Evolutionary conservation across 53 echinoderm and acorn worm genomes (phyloP).

Genomic region (Echinarachnius parma): DNA sequence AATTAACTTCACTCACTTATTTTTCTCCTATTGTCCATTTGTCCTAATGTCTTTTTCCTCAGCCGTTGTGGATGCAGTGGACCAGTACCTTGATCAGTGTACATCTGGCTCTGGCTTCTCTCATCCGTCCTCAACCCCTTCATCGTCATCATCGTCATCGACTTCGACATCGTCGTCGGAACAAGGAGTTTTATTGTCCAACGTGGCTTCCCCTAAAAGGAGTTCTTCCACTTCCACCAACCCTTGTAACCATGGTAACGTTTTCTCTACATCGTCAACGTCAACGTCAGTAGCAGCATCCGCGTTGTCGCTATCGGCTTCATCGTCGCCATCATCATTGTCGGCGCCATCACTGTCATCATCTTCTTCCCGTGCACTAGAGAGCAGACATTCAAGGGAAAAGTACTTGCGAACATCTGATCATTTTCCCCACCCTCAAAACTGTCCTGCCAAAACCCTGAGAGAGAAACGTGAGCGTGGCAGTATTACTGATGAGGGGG

Average conservation of each 20-base stretch:
- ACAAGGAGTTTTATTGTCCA: too few relatives aligned
- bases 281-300: neutral
- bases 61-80: conserved; percentile 28
- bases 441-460: neutral
- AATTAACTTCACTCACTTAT: too few relatives aligned
- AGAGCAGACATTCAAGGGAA: neutral
- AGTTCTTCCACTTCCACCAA: too few relatives aligned
- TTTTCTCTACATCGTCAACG: neutral
- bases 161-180: too few relatives aligned
- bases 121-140: neutral
- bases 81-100: conserved; percentile 36
- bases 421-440: neutral
- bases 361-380: neutral
- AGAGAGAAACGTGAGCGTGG: too few relatives aligned
- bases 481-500: too few relatives aligned
- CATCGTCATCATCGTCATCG: conserved; percentile 5
- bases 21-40: too few relatives aligned
- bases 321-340: too few relatives aligned
- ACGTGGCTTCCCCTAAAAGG: too few relatives aligned
- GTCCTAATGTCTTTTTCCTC: too few relatives aligned
- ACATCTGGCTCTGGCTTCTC: conserved; percentile 9
- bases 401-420: too few relatives aligned
- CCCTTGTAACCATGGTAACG: too few relatives aligned
- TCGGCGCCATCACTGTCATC: neutral
- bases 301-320: neutral